Base-by-base conservation (phyloP, 1,140 invertebrate genomes). In the Popillia japonica region DNA sequence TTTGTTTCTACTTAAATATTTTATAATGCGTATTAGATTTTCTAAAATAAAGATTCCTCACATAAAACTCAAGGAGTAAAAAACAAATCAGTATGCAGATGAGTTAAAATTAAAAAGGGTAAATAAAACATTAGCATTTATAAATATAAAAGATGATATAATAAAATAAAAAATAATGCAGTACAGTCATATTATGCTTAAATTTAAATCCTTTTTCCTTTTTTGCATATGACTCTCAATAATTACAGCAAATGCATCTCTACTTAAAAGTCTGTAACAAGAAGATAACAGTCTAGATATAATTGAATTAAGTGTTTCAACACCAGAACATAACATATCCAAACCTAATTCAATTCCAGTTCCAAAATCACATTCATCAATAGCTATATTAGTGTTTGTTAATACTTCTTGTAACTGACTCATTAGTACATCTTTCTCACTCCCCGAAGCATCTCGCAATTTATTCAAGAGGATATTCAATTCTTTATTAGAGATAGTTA, bases 321-420 rank as follows among this genome's bases (percentile, higher is more conserved):
- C 86, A 0, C 95, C 96, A 83, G 91, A 94, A 78, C 90, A 92
- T 84, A 98, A 96, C 17, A 98, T 85, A 87, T 96, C 92, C 42
- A 96, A 91, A 0, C 95, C 96, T 34, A 97, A 87, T 87, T 99
- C 96, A 1, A 98, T 84, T 6, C 95, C 94, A 73, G 95, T 96
- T 0, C 96, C 97, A 88, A 97, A 98, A 87, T 98, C 97, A 86
- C 95, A 96, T 87, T 98, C 97, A 86, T 98, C 97, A 79, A 94
- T 93, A 1, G 96, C 96, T 86, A 97, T 97, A 83, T 92, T 95
- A 7, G 95, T 92, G 82, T 91, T 91, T 44, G 93, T 95, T 34
- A 96, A 90, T 8, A 96, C 87, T 81, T 94, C 92, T 81, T 96
- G 93, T 3, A 98, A 84, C 8, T 92, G 89, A 77, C 88, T 91